Evolutionary conservation across 2,113 vertebrate species (phyloP).

Genomic region (Coptodon rendalli): DNA sequence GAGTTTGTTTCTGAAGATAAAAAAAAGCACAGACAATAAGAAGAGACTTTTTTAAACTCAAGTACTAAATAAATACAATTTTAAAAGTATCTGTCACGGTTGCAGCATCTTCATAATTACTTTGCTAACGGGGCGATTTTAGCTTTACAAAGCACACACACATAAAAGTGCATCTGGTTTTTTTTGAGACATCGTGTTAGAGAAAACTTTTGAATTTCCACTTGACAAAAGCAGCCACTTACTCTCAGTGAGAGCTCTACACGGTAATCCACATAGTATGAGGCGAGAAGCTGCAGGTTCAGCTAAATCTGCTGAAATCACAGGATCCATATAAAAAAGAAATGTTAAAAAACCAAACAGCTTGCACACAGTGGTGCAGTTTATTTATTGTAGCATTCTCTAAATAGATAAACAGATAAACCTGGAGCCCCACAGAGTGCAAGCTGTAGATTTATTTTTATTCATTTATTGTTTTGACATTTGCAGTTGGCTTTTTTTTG

Average conservation of each 20-base stretch:
- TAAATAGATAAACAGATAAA: neutral
- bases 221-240: neutral
- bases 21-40: neutral
- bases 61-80: neutral
- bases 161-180: neutral
- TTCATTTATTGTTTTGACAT: neutral
- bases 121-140: neutral
- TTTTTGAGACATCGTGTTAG: neutral
- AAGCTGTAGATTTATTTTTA: neutral
- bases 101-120: neutral
- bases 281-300: neutral
- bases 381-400: neutral
- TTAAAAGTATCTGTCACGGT: neutral
- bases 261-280: neutral
- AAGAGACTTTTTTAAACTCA: neutral
- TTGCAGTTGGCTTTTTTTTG: neutral
- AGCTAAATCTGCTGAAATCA: neutral
- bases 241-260: neutral
- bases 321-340: neutral
- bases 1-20: neutral
- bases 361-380: neutral
- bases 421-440: neutral
- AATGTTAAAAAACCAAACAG: neutral
- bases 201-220: neutral
- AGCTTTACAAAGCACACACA: neutral